phyloP scores from a whole-genome alignment of 2,888 invertebrate genomes.

The Mylabris sibirica region DNA sequence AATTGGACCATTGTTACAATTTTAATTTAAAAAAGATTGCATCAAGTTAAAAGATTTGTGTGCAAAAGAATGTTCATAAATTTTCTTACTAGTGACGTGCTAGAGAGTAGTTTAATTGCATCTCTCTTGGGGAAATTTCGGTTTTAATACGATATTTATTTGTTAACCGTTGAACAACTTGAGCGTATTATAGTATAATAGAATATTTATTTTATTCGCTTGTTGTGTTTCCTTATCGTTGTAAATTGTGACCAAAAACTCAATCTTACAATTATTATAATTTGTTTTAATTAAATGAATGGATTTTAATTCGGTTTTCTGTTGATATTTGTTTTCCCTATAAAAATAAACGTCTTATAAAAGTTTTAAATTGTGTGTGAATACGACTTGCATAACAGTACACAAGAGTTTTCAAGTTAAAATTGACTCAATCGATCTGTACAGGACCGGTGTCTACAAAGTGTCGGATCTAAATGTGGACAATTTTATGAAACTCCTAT shows the following conservation, averaged over 20 bases:
- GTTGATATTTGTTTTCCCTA: too few species aligned
- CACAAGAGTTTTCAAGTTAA: background rate
- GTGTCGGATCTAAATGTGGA: too few species aligned
- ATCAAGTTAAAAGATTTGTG: conserved; percentile 32
- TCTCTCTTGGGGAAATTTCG: conserved; percentile 26
- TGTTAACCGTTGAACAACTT: background rate
- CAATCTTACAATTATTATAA: background rate
- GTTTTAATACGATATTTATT: conserved; percentile 9
- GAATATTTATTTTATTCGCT: conserved; percentile 28
- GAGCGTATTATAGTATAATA: conserved; percentile 1
- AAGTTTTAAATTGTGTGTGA: background rate
- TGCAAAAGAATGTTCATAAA: conserved; percentile 34
- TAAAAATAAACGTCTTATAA: too few species aligned
- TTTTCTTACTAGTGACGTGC: conserved; percentile 19
- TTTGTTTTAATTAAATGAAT: background rate
- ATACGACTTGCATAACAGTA: background rate
- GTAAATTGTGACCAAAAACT: background rate
- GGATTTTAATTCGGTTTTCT: background rate
- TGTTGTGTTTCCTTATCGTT: too few species aligned
- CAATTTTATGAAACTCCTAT: too few species aligned
- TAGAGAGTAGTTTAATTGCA: conserved; percentile 28
- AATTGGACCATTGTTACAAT: conserved; percentile 21
- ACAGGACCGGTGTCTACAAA: background rate
- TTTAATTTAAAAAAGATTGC: conserved; percentile 36
- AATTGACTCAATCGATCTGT: background rate